Conservation (phyloP, 2,797 vertebrate species). For the Pelodytes ibericus region DNA sequence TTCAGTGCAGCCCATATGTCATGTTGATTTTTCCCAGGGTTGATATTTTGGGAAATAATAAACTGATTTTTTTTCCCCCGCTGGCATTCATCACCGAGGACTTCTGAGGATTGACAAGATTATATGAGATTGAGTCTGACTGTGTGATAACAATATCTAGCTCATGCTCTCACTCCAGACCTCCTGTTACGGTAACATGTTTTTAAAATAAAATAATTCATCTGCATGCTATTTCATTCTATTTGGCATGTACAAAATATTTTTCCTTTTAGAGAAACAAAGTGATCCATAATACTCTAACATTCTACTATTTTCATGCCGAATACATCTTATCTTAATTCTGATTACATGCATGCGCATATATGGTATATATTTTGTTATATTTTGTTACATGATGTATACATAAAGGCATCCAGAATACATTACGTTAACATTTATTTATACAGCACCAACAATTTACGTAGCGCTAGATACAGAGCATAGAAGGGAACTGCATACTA, state of each 20-base stretch:
- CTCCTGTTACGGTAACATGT: constrained; percentile 65
- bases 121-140: constrained; percentile 77
- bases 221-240: constrained; percentile 16
- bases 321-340: too few species aligned
- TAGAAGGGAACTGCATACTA: too few species aligned
- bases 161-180: too few species aligned
- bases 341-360: too few species aligned
- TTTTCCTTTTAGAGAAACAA: background rate
- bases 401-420: too few species aligned
- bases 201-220: too few species aligned
- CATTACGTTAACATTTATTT: too few species aligned
- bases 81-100: constrained; percentile 55
- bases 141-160: constrained; percentile 84
- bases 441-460: too few species aligned
- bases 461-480: too few species aligned
- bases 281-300: background rate
- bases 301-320: too few species aligned
- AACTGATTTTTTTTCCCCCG: background rate
- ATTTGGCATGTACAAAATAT: background rate
- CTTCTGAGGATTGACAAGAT: constrained; percentile 81
- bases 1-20: background rate
- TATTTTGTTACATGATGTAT: too few species aligned
- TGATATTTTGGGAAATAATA: constrained; percentile 2
- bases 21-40: constrained; percentile 1
- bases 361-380: too few species aligned